A percentile compares a stretch with the other conserved stretches of the same genome.
Evolutionary conservation across 2,797 vertebrate species (phyloP).

Genomic region (Dipus sagitta): DNA sequence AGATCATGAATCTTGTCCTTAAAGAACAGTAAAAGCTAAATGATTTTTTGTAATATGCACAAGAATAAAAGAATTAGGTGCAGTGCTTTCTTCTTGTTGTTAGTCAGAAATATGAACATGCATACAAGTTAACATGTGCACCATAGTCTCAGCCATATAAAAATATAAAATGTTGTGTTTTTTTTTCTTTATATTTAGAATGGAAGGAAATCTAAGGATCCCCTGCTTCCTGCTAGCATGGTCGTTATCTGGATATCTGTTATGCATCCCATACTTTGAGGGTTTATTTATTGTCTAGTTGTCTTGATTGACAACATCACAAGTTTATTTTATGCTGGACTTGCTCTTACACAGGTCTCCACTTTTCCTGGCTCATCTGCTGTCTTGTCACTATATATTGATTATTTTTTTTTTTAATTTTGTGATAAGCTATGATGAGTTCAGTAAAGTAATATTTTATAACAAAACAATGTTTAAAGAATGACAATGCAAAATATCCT

Average conservation of each 20-base stretch:
- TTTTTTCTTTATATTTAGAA: background rate
- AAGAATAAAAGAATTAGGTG: constrained; percentile 31
- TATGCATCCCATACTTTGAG: background rate
- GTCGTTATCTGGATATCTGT: constrained; percentile 37
- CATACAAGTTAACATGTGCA: background rate
- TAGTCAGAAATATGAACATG: constrained; percentile 12
- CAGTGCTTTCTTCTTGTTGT: background rate
- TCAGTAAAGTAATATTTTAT: too few species aligned
- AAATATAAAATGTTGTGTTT: background rate
- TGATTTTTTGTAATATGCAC: constrained; percentile 23
- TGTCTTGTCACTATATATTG: too few species aligned
- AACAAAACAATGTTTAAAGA: constrained; percentile 3
- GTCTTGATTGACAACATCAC: constrained; percentile 52
- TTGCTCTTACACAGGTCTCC: too few species aligned
- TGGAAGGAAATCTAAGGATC: constrained; percentile 26
- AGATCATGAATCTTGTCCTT: constrained; percentile 3
- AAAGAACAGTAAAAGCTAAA: constrained; percentile 20
- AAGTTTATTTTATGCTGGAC: constrained; percentile 52
- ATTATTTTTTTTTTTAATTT: too few species aligned
- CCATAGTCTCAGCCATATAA: background rate
- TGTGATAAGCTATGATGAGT: too few species aligned
- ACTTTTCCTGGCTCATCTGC: too few species aligned
- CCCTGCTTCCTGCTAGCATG: constrained; percentile 15
- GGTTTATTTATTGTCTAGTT: constrained; percentile 28
- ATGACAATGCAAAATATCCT: background rate